These are phyloP conservation scores for Acanthopagrus latus DNA, from an alignment of 2,797 vertebrate genomes.

Conservation along the genomic window DNA sequence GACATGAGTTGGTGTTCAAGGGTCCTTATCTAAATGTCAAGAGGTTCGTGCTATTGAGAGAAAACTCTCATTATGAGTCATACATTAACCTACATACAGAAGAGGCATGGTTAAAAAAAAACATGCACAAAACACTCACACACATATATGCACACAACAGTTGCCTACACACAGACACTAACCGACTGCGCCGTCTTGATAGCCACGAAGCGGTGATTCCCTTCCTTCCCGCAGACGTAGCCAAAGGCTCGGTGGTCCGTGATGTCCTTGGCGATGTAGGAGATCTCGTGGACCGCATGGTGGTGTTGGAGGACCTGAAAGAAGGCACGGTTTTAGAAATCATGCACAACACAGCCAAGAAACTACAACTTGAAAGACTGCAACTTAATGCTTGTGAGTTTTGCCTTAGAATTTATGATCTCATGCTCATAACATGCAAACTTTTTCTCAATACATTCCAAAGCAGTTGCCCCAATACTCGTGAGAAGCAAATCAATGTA, in stretches of 20 bases:
- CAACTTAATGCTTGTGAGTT: neutral
- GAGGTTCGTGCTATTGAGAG: constrained; percentile 45
- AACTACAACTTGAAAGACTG: neutral
- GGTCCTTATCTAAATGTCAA: constrained; percentile 76
- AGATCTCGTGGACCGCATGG: constrained; percentile 98
- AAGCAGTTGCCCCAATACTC: neutral
- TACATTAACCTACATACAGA: constrained; percentile 44
- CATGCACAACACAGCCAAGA: neutral
- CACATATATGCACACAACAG: constrained; percentile 7
- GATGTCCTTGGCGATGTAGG: constrained; percentile 99
- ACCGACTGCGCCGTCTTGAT: constrained; percentile 99
- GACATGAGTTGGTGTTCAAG: constrained; percentile 44
- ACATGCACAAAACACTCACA: constrained; percentile 14
- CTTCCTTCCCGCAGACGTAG: constrained; percentile 98
- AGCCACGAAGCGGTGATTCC: constrained; percentile 98
- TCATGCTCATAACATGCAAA: neutral
- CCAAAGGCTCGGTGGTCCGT: constrained; percentile 98
- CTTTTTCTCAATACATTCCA: neutral
- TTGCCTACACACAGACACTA: constrained; percentile 70
- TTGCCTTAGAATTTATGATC: neutral
- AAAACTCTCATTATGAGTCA: constrained; percentile 54
- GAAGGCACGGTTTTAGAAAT: constrained; percentile 21
- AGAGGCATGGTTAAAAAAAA: neutral
- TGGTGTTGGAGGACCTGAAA: constrained; percentile 95
- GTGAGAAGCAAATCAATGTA: neutral